These are phyloP conservation scores for Ahaetulla prasina DNA, from an alignment of 2,113 vertebrate species.

Conservation along the genomic window DNA sequence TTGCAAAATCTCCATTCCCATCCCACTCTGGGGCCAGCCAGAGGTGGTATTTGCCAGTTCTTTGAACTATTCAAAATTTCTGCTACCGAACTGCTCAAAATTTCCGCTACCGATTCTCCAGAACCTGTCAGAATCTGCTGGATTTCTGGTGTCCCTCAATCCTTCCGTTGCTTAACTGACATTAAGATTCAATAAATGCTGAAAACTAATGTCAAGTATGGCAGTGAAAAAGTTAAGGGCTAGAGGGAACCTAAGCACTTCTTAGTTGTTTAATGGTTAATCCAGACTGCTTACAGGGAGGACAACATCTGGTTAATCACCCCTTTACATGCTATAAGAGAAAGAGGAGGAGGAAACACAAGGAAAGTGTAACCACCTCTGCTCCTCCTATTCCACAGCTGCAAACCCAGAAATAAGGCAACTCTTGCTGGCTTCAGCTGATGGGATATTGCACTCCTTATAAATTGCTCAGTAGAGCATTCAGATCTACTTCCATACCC, in stretches of 20 bases:
- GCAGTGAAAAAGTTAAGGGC: neutral
- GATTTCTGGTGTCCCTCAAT: too few relatives aligned
- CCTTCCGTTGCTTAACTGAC: neutral
- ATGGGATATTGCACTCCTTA: neutral
- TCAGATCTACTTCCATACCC: neutral
- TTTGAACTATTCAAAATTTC: too few relatives aligned
- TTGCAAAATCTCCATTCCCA: too few relatives aligned
- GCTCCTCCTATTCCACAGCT: neutral
- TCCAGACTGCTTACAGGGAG: neutral
- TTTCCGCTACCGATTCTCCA: too few relatives aligned
- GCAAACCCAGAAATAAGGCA: neutral
- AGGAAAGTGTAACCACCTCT: neutral
- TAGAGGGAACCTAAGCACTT: neutral
- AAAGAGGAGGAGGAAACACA: neutral
- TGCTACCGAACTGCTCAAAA: too few relatives aligned
- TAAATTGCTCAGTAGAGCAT: neutral
- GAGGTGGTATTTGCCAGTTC: too few relatives aligned
- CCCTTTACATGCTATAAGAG: neutral
- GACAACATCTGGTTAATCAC: neutral
- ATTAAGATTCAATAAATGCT: neutral
- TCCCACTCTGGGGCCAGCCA: too few relatives aligned
- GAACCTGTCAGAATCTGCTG: too few relatives aligned
- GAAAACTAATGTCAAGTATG: neutral
- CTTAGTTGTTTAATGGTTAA: neutral
- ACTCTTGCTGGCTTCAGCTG: neutral